These are phyloP conservation scores for Trididemnum nubilum DNA, from an alignment of 23 tunicate species.

Conservation along the genomic window DNA sequence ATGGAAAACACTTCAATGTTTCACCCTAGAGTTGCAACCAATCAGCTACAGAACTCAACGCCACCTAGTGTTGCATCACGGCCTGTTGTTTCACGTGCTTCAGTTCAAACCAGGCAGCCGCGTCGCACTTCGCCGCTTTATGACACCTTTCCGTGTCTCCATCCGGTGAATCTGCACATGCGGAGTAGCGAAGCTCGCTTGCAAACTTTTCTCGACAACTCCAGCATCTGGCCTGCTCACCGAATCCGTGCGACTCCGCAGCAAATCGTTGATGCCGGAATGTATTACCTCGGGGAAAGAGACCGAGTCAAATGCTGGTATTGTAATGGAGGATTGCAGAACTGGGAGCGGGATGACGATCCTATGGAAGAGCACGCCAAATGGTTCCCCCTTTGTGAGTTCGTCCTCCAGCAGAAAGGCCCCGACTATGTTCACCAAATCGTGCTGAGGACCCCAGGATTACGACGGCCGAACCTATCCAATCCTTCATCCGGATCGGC, in stretches of 20 bases:
- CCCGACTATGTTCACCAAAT: not conserved
- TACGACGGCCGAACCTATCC: not conserved
- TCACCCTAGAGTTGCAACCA: no score
- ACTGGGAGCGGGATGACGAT: not conserved
- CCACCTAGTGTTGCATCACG: no score
- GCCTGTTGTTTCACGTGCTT: no score
- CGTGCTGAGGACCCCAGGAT: not conserved
- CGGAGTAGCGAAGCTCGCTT: not conserved
- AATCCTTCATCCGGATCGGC: not conserved
- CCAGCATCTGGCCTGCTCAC: not conserved
- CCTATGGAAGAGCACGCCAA: constrained; percentile 24
- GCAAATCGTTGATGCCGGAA: not conserved
- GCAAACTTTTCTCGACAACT: not conserved
- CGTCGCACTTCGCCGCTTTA: no score
- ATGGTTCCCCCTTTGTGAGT: constrained; percentile 22
- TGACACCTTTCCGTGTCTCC: not conserved
- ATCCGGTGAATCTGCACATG: not conserved
- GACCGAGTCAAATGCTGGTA: not conserved
- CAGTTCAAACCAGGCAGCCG: no score
- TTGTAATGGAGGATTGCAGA: not conserved
- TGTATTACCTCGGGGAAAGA: not conserved
- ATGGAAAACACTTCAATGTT: no score
- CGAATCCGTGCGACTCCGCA: not conserved
- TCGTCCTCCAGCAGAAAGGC: constrained; percentile 14
- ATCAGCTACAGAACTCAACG: no score